A percentile compares a stretch with the other conserved stretches of the same genome.
Evolutionary conservation across 1,140 invertebrate genomes (phyloP).

Genomic region (Ceratitis capitata): DNA sequence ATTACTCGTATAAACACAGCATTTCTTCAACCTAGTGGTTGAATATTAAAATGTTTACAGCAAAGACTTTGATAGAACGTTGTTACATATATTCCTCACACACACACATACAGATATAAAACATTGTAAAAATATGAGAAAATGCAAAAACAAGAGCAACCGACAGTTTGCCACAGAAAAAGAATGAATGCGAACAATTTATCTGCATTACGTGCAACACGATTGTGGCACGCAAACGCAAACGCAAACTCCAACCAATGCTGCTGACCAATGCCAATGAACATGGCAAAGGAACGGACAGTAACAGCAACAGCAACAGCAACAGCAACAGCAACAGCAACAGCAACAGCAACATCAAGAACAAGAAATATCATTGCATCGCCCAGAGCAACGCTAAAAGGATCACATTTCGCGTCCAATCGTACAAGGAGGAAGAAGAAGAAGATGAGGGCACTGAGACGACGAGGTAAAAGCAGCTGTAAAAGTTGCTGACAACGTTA

Average conservation of each 20-base stretch:
- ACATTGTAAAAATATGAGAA: conserved; percentile 9
- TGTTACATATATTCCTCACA: not conserved
- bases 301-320: not conserved
- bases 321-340: not conserved
- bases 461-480: not conserved
- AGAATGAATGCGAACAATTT: conserved; percentile 36
- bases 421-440: not conserved
- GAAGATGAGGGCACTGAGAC: not conserved
- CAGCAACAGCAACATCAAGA: not conserved
- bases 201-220: conserved; percentile 37
- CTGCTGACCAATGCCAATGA: not conserved
- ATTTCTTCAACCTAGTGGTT: not conserved
- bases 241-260: not conserved
- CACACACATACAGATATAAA: not conserved
- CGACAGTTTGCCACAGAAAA: not conserved
- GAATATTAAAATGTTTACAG: conserved; percentile 9
- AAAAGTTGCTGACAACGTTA: conserved; percentile 35
- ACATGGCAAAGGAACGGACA: not conserved
- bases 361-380: not conserved
- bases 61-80: not conserved
- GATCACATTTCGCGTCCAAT: conserved; percentile 14
- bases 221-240: conserved; percentile 21
- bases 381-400: conserved; percentile 25
- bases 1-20: not conserved
- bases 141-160: conserved; percentile 34